Evolutionary conservation across 1,140 invertebrate species (phyloP).

Genomic region (Drosophila ambigua): DNA sequence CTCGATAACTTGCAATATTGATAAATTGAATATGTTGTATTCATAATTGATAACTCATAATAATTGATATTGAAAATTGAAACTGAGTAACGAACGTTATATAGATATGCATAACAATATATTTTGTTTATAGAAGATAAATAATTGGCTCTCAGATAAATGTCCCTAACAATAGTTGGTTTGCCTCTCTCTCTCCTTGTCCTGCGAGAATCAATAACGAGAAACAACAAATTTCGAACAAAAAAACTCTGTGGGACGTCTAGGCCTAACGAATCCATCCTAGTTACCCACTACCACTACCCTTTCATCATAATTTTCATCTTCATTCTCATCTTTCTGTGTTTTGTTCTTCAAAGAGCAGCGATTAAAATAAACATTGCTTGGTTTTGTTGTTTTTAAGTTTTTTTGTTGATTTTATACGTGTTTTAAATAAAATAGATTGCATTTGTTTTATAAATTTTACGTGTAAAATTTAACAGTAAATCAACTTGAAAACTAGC

Average conservation of each 20-base stretch:
- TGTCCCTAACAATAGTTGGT: slow-evolving; percentile 56
- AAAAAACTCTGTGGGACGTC: slow-evolving; percentile 29
- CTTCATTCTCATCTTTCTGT: slow-evolving; percentile 39
- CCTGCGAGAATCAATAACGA: slow-evolving; percentile 57
- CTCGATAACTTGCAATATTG: slow-evolving; percentile 68
- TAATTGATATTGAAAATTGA: slow-evolving; percentile 60
- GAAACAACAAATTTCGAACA: slow-evolving; percentile 47
- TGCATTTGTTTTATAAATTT: slow-evolving; percentile 77
- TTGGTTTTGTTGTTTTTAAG: slow-evolving; percentile 49
- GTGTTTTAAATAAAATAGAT: slow-evolving; percentile 76
- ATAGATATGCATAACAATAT: slow-evolving; percentile 66
- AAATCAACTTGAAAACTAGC: slow-evolving; percentile 81
- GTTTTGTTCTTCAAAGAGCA: slow-evolving; percentile 58
- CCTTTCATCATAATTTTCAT: slow-evolving; percentile 12
- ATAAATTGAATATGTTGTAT: slow-evolving; percentile 24
- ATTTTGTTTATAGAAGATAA: slow-evolving; percentile 48
- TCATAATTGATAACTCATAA: slow-evolving; percentile 43
- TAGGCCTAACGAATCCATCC: slow-evolving; percentile 36
- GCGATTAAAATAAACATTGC: slow-evolving; percentile 69
- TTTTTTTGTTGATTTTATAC: slow-evolving; percentile 64
- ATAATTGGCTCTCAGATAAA: slow-evolving; percentile 74
- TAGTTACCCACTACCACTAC: slow-evolving; percentile 39
- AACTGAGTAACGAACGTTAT: slow-evolving; percentile 71
- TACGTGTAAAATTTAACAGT: slow-evolving; percentile 82
- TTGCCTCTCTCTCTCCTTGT: slow-evolving; percentile 74